Evolutionary conservation across 2,797 vertebrate genomes (phyloP), one percentile per base, ranked within the genome.

Genomic region (Discoglossus pictus): DNA sequence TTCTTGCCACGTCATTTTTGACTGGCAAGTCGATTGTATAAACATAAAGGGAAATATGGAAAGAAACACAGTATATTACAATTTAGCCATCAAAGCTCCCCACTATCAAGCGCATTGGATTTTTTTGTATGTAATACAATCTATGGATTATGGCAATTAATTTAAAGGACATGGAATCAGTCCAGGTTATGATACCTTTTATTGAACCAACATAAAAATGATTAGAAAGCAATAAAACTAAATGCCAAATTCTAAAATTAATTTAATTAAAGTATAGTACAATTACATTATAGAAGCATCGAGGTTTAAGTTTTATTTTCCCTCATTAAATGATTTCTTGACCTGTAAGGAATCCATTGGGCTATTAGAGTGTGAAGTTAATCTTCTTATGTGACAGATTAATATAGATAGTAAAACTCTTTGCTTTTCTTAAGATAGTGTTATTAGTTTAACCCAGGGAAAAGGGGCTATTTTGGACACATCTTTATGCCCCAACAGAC

Each of bases 141-240:
- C 48, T 48, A 20, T 50, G n/a, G 38, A 60, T 61, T 68, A 62
- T 63, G 43, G 38, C 44, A 64, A 56, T 20, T 31, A 27, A 59
- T 50, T 65, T 44, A 64, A 52, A 44, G 15, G n/a, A 50, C 52
- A 70, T 52, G 47, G 61, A 64, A 35, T 64, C 43, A 51, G 35
- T 71, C 68, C 44, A 71, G 20, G 34, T 46, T 62, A 71, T 52
- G 53, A 56, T 64, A 59, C 24, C 52, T 59, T 65, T 71, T 65
- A 71, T 52, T 71, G 46, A 53, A 44, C 61, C 61, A 64, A 59
- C 61, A 65, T 71, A 64, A 71, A 71, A 71, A 71, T 62, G 61
- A 71, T 71, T 71, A 59, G 61, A 64, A 64, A 71, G 53, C 18
- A 50, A 23, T 65, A 71, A 71, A 71, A 71, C 65, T 71, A 71